Conservation (phyloP, 2,888 invertebrate genomes). For the Trileptium ribeirensis region DNA sequence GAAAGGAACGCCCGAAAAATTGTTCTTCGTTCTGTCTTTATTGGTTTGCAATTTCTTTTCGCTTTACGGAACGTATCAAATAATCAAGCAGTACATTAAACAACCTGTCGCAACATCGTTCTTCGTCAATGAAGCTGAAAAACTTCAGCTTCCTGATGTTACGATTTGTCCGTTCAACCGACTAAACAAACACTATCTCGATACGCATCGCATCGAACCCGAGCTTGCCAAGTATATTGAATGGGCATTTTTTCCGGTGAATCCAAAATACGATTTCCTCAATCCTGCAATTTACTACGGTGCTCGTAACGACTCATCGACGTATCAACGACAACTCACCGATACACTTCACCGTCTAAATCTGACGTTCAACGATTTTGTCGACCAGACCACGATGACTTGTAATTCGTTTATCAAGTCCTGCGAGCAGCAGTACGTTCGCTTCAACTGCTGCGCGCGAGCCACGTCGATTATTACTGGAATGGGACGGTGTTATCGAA, state of each 20-base stretch:
- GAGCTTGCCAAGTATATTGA: slow-evolving; percentile 15
- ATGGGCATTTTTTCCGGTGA: slow-evolving; percentile 11
- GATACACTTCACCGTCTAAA: background rate
- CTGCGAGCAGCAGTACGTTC: background rate
- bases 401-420: background rate
- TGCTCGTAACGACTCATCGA: background rate
- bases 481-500: background rate
- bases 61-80: slow-evolving; percentile 4
- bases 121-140: slow-evolving; percentile 8
- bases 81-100: background rate
- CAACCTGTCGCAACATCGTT: slow-evolving; percentile 18
- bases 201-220: background rate
- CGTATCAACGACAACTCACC: background rate
- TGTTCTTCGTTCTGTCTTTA: background rate
- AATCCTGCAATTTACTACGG: background rate
- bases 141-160: slow-evolving; percentile 2
- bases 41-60: background rate
- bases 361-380: background rate
- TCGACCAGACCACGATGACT: background rate
- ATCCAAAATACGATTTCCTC: background rate
- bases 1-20: background rate
- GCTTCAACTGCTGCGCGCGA: background rate
- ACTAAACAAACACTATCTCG: background rate
- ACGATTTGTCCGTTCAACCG: slow-evolving; percentile 18
- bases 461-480: background rate